Evolutionary conservation across 2,797 vertebrate genomes (phyloP).

Genomic region (Fratercula arctica): DNA sequence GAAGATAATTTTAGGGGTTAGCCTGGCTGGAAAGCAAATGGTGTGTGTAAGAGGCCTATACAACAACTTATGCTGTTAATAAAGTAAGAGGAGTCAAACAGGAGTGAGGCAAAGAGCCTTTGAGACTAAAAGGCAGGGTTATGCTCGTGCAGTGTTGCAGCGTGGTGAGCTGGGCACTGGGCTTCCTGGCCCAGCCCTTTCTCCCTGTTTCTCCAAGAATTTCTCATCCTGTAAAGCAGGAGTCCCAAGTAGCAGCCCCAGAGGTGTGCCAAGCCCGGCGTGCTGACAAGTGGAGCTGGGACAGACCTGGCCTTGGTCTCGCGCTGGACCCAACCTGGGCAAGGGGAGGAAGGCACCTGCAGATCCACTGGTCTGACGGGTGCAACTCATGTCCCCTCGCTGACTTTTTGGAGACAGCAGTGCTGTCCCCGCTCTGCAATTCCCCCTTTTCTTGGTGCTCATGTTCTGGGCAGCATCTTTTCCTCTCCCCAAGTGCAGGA

Average conservation of each 20-base stretch:
- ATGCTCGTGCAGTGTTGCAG: rapidly evolving
- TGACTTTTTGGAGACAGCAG: not conserved
- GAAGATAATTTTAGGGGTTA: not conserved
- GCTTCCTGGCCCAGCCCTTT: not conserved
- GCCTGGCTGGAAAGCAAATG: not conserved
- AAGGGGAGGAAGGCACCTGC: not conserved
- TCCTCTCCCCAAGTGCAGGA: rapidly evolving
- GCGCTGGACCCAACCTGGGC: rapidly evolving
- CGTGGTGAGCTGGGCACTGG: not conserved
- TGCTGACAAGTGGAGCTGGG: not conserved
- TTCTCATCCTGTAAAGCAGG: not conserved
- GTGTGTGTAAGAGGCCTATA: rapidly evolving
- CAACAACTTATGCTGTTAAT: not conserved
- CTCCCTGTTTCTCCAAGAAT: not conserved
- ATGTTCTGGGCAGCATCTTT: not conserved
- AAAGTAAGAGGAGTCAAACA: not conserved
- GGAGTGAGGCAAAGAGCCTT: not conserved
- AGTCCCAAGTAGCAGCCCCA: rapidly evolving
- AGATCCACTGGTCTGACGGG: not conserved
- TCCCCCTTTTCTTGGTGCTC: not conserved
- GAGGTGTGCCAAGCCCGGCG: rapidly evolving
- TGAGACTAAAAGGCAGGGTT: not conserved
- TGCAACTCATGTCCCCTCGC: rapidly evolving
- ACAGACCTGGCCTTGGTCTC: not conserved
- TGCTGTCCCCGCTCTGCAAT: not conserved